Evolutionary conservation across 2,797 vertebrate species (phyloP), one percentile per base, ranked within the genome.

Genomic region (Eurystomus glaucurus): DNA sequence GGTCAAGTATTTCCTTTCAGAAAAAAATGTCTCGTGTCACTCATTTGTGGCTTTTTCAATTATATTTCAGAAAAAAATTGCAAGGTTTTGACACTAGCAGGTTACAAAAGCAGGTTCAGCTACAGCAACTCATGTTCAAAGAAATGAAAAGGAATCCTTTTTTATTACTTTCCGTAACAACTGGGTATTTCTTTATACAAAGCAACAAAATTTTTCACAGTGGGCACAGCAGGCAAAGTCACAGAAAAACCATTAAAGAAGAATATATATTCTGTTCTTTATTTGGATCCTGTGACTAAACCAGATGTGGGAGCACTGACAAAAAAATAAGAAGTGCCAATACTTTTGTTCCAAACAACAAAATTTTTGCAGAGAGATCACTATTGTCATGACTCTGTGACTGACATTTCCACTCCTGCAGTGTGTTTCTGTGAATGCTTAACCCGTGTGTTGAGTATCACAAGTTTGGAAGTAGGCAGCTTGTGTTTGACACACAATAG

Each of bases 21-120:
- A 95, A 97, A 98, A 37, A 98, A 98, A 98, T 95, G 57, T 93
- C 93, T 98, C 97, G 66, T 95, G 98, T 98, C 98, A 98, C 96
- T 98, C 96, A 97, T 97, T 95, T 84, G 82, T 97, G 97, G 91
- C 35, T 97, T 96, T 91, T 88, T 96, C 98, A 88, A 97, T 78
- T 94, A 51, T 52, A 79, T 93, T 97, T 54, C 96, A 95, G 95
- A 97, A 98, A 94, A 94, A 96, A 69, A 21, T 11, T 71, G 68
- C 65, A 87, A 97, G 93, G 96, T 95, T 87, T 79, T 88, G 75
- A 84, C 35, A 93, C 58, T 54, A 79, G 55, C 23, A 74, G 95
- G 98, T 97, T 92, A 91, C 54, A 97, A 97, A 97, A 97, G 25
- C 37, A 77, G 37, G 93, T 98, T 98, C 97, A 97, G 61, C 95